Percentiles rank a stretch among this genome's conserved stretches.
These are phyloP conservation scores for Enteromius anoplus DNA, from an alignment of 2,797 vertebrate genomes.

Conservation along the genomic window DNA sequence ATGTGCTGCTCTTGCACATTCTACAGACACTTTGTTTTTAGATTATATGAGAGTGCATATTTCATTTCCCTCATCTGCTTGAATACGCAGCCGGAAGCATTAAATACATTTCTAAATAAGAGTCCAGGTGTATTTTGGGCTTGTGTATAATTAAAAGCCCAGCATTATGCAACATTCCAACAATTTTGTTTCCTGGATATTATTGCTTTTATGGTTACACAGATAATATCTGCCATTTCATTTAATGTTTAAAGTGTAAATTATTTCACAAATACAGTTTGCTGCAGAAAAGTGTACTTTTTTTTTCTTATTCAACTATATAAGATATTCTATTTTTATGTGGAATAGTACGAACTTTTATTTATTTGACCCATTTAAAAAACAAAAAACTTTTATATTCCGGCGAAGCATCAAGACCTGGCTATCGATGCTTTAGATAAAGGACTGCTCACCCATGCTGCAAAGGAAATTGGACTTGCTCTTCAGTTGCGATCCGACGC, in stretches of 20 bases:
- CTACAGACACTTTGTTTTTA: background rate
- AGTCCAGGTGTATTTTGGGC: background rate
- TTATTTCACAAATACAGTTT: background rate
- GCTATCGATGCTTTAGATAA: background rate
- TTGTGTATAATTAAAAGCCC: background rate
- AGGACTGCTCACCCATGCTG: constrained; percentile 83
- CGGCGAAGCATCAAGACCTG: background rate
- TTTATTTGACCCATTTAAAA: background rate
- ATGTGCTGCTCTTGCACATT: no score
- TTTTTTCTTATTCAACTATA: background rate
- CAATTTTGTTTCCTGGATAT: background rate
- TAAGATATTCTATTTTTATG: no score
- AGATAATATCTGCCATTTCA: background rate
- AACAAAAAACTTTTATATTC: no score
- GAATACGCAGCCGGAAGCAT: no score
- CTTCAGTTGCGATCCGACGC: constrained; percentile 90
- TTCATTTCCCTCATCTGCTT: background rate
- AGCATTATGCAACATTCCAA: background rate
- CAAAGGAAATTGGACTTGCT: constrained; percentile 91
- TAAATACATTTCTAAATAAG: no score
- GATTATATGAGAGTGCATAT: background rate
- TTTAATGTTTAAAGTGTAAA: background rate
- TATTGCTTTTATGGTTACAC: background rate
- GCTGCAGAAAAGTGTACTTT: background rate
- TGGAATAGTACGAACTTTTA: background rate